Conservation (phyloP, 2,113 vertebrate species). For the Onychostruthus taczanowskii region DNA sequence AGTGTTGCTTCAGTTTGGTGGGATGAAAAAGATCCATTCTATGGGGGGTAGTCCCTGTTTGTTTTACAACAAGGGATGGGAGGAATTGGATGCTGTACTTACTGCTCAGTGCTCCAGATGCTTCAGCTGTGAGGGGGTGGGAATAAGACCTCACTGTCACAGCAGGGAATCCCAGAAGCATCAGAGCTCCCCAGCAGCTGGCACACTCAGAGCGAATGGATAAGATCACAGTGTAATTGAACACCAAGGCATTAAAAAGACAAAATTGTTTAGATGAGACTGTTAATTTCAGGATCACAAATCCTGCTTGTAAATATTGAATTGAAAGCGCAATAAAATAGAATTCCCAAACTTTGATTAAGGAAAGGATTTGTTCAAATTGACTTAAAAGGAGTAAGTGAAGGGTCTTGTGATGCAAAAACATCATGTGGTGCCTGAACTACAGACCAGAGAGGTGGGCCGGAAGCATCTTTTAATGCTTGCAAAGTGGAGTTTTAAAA, state of each 20-base stretch:
- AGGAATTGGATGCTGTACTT: not conserved
- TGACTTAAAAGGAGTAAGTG: not conserved
- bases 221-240: slow-evolving; percentile 3
- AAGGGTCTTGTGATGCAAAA: not conserved
- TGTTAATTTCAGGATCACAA: slow-evolving; percentile 45
- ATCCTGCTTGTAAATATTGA: slow-evolving; percentile 18
- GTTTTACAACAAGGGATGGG: not conserved
- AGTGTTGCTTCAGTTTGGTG: not conserved
- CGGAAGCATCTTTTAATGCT: not conserved
- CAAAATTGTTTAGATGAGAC: slow-evolving; percentile 1
- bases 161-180: slow-evolving; percentile 25
- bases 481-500: not conserved
- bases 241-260: slow-evolving; percentile 14
- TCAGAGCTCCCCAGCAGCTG: slow-evolving; percentile 20
- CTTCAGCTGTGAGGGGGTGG: not conserved
- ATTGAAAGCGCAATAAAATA: not conserved
- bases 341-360: slow-evolving; percentile 28
- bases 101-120: slow-evolving; percentile 20
- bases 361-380: not conserved
- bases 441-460: not conserved
- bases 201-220: slow-evolving; percentile 14
- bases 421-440: not conserved
- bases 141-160: not conserved
- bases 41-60: not conserved
- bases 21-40: not conserved